Conservation (phyloP, 2,797 vertebrate species). For the Tapirus indicus region DNA sequence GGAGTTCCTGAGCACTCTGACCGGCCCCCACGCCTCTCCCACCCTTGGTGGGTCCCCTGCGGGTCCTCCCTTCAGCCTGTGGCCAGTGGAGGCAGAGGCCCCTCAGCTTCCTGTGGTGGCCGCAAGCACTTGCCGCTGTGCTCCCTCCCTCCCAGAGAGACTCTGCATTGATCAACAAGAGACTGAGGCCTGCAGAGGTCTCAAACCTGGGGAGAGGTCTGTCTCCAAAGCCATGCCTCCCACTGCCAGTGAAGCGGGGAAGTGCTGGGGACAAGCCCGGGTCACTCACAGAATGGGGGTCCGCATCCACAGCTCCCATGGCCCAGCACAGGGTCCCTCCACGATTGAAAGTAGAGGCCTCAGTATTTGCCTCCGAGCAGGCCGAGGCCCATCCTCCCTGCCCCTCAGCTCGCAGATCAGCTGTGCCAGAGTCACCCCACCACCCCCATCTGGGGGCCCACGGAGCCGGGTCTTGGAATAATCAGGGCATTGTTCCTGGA, state of each 20-base stretch:
- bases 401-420: neutral
- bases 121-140: fast-evolving
- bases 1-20: fast-evolving
- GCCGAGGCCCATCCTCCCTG: fast-evolving
- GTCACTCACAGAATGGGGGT: neutral
- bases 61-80: neutral
- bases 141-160: neutral
- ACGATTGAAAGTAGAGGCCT: neutral
- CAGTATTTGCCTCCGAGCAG: neutral
- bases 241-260: fast-evolving
- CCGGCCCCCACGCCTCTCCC: neutral
- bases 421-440: fast-evolving
- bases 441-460: neutral
- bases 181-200: neutral
- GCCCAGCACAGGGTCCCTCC: neutral
- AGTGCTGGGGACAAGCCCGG: fast-evolving
- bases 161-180: fast-evolving
- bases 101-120: neutral
- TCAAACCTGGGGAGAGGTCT: fast-evolving
- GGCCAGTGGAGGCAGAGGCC: too few relatives aligned
- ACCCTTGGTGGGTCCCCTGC: neutral
- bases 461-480: neutral
- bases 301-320: fast-evolving
- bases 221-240: neutral
- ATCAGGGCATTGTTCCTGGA: neutral